Evolutionary conservation across 2,113 vertebrate species (phyloP).

Genomic region (Neogale vison): DNA sequence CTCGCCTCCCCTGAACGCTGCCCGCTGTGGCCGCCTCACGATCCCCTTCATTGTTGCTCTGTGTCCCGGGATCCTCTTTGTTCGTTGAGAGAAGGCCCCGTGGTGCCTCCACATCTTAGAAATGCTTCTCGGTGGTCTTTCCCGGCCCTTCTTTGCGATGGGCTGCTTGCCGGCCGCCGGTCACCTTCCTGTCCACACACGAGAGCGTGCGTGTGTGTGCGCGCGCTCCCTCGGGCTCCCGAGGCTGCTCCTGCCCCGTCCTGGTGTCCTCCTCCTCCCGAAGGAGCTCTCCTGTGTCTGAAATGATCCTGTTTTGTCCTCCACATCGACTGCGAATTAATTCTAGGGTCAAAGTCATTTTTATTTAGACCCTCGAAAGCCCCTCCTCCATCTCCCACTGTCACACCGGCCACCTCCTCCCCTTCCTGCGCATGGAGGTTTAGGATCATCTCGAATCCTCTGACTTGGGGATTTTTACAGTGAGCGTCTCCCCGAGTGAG

Average conservation of each 20-base stretch:
- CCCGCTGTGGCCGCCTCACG: background rate
- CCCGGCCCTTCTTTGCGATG: accelerated
- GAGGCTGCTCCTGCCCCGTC: accelerated
- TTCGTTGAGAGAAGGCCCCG: background rate
- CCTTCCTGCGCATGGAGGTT: accelerated
- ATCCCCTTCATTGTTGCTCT: background rate
- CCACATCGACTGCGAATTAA: background rate
- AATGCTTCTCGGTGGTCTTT: accelerated
- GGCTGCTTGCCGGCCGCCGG: accelerated
- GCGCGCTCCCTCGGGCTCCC: accelerated
- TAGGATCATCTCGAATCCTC: background rate
- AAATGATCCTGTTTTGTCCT: background rate
- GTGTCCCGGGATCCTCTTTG: background rate
- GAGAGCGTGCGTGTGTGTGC: accelerated
- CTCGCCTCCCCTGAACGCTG: background rate
- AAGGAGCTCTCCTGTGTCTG: no score
- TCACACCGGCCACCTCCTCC: no score
- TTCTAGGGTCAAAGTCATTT: background rate
- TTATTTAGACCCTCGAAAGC: background rate
- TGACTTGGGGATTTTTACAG: background rate
- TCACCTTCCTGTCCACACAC: background rate
- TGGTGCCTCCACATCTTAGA: background rate
- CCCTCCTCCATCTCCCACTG: accelerated
- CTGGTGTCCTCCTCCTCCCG: background rate
- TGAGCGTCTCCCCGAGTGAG: background rate